A percentile compares a stretch with the other conserved stretches of the same genome.
These are phyloP conservation scores for Eonycteris spelaea DNA, from an alignment of 2,113 vertebrate species.

Conservation along the genomic window DNA sequence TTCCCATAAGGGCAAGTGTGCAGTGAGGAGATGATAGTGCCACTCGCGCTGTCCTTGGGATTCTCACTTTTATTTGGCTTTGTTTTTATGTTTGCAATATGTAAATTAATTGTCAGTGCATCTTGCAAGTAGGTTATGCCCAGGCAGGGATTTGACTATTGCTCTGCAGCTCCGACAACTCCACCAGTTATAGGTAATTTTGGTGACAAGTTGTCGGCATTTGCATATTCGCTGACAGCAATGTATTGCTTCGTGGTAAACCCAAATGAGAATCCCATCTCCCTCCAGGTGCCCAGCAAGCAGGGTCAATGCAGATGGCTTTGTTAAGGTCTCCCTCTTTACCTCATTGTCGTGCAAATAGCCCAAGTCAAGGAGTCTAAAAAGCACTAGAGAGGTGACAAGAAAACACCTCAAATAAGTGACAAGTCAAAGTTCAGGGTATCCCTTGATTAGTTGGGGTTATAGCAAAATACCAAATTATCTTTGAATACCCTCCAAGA, in stretches of 20 bases:
- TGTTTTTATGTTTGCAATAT: conserved; percentile 73
- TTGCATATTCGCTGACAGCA: conserved; percentile 56
- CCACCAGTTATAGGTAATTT: conserved; percentile 34
- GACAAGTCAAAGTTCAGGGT: conserved; percentile 19
- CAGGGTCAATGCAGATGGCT: background rate
- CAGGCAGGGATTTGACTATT: conserved; percentile 50
- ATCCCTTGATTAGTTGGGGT: conserved; percentile 66
- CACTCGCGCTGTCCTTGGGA: conserved; percentile 40
- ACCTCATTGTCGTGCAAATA: conserved; percentile 50
- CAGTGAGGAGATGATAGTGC: conserved; percentile 49
- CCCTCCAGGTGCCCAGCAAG: conserved; percentile 41
- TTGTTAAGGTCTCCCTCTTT: conserved; percentile 36
- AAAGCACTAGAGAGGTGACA: conserved; percentile 28
- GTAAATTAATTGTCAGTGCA: conserved; percentile 72
- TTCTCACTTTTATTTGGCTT: conserved; percentile 63
- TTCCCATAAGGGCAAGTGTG: conserved; percentile 36
- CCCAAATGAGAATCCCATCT: conserved; percentile 14
- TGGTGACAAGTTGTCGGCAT: conserved; percentile 62
- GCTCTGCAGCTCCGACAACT: conserved; percentile 26
- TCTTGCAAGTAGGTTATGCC: conserved; percentile 48
- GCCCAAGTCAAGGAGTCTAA: background rate
- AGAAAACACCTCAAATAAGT: conserved; percentile 52
- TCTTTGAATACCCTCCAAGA: conserved; percentile 62
- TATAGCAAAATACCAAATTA: conserved; percentile 56
- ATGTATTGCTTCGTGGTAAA: background rate